A percentile compares a stretch with the other conserved stretches of the same genome.
Conservation (phyloP, 2,797 vertebrate species). For the Buphagus erythrorhynchus region DNA sequence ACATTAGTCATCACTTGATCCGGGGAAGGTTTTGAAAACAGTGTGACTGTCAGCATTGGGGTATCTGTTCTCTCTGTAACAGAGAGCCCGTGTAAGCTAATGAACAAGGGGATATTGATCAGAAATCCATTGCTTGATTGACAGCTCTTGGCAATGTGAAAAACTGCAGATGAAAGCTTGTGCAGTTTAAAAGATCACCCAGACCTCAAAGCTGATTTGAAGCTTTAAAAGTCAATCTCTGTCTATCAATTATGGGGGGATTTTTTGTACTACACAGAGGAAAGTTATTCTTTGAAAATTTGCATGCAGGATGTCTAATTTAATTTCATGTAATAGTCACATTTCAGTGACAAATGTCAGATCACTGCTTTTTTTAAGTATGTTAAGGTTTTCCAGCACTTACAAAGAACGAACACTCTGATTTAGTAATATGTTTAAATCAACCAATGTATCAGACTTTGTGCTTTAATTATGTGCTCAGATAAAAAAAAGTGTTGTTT, state of each 20-base stretch:
- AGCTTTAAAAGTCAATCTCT: constrained; percentile 76
- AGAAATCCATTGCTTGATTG: constrained; percentile 69
- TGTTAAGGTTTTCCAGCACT: constrained; percentile 67
- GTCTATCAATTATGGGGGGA: constrained; percentile 69
- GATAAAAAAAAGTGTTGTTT: constrained; percentile 56
- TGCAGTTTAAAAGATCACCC: constrained; percentile 75
- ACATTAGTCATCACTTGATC: constrained; percentile 65
- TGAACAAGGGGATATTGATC: constrained; percentile 70
- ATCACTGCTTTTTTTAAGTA: constrained; percentile 68
- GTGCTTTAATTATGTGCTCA: constrained; percentile 66
- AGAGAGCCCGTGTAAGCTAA: constrained; percentile 41
- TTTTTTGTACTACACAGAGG: constrained; percentile 70
- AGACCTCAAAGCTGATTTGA: constrained; percentile 73
- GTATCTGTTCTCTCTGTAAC: constrained; percentile 32
- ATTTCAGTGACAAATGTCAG: constrained; percentile 76
- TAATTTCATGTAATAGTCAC: constrained; percentile 75
- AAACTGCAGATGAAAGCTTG: constrained; percentile 69
- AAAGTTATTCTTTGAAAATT: constrained; percentile 76
- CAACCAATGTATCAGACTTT: constrained; percentile 53
- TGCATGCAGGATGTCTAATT: constrained; percentile 76
- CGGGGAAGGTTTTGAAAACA: constrained; percentile 59
- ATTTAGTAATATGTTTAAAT: constrained; percentile 71
- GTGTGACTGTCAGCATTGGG: constrained; percentile 19
- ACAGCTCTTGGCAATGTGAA: constrained; percentile 51
- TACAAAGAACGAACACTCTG: constrained; percentile 57